Percentiles rank a stretch among this genome's conserved stretches.
Evolutionary conservation across 2,797 vertebrate species (phyloP).

Genomic region (Hafferia zeledoni): DNA sequence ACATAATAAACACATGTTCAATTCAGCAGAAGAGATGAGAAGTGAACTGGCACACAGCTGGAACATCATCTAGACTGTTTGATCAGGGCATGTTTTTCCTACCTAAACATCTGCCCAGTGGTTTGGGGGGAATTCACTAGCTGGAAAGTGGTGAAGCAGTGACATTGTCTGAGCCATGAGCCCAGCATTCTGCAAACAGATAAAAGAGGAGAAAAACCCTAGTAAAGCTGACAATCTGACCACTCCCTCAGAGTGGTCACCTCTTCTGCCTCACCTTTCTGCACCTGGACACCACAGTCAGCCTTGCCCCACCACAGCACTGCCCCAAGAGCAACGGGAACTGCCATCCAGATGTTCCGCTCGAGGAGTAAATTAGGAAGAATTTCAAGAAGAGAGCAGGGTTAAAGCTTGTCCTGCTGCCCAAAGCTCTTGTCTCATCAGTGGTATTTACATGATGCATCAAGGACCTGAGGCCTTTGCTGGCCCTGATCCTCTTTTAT

Average conservation of each 20-base stretch:
- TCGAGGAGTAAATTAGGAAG: accelerated
- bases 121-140: not conserved
- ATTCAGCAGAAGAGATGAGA: conserved; percentile 32
- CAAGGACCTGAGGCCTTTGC: not conserved
- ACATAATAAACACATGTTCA: not conserved
- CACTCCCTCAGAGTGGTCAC: not conserved
- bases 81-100: not conserved
- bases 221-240: not conserved
- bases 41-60: not conserved
- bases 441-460: accelerated
- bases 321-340: not conserved
- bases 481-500: not conserved
- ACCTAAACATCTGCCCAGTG: not conserved
- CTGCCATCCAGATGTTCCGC: not conserved
- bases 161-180: not conserved
- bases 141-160: not conserved
- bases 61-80: not conserved
- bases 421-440: not conserved
- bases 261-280: not conserved
- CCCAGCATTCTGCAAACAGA: not conserved
- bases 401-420: not conserved
- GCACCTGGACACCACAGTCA: accelerated
- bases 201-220: not conserved
- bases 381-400: not conserved
- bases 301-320: accelerated